A percentile compares a stretch with the other conserved stretches of the same genome.
Conservation (phyloP, 1,140 invertebrate species). For the Plutomurus gul region DNA sequence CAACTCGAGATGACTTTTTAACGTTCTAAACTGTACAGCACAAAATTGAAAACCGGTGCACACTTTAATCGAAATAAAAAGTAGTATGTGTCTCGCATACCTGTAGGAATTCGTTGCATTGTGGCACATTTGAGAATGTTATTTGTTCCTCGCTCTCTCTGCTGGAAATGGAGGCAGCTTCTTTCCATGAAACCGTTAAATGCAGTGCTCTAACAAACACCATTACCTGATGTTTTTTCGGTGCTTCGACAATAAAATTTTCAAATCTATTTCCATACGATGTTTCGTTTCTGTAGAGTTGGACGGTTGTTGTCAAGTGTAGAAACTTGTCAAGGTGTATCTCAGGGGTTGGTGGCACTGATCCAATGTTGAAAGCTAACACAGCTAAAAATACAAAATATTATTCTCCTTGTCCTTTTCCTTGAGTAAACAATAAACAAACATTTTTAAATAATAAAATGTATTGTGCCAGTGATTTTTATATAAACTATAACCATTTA, state of each 20-base stretch:
- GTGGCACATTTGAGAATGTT: neutral
- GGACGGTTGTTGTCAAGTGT: neutral
- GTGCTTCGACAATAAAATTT: conserved; percentile 12
- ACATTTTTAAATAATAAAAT: neutral
- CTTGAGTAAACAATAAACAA: neutral
- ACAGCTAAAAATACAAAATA: neutral
- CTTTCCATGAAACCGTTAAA: neutral
- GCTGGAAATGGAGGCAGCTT: neutral
- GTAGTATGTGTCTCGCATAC: too few relatives aligned
- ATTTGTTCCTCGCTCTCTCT: neutral
- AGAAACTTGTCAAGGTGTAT: neutral
- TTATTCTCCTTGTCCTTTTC: neutral
- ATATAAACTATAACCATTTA: neutral
- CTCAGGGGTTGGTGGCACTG: neutral
- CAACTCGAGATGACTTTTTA: neutral
- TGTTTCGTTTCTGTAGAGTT: neutral
- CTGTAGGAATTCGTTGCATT: neutral
- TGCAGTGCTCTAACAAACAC: conserved; percentile 14
- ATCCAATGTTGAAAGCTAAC: neutral
- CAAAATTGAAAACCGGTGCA: neutral
- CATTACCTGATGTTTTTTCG: conserved; percentile 27
- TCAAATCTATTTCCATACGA: neutral
- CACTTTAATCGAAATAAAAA: neutral
- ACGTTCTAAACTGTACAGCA: neutral
- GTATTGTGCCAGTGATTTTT: neutral